These are phyloP conservation scores for Scrobipalpa atriplicella DNA, from an alignment of 2,888 invertebrate genomes.

Conservation along the genomic window DNA sequence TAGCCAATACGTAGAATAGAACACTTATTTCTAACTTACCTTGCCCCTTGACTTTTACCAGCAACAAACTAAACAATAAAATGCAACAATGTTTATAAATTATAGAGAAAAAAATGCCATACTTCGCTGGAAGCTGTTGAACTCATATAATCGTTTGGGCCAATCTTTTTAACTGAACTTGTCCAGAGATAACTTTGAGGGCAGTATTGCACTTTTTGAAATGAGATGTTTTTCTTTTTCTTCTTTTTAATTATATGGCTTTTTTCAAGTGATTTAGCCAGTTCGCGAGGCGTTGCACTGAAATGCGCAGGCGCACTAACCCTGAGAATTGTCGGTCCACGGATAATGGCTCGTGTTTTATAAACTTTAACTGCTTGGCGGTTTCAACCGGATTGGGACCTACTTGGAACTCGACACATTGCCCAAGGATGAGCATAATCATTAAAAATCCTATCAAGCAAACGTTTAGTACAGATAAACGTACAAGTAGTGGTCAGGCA, in stretches of 20 bases:
- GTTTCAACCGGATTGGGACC: conserved; percentile 46
- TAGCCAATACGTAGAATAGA: too few relatives aligned
- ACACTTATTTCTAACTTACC: conserved; percentile 29
- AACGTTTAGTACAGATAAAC: too few relatives aligned
- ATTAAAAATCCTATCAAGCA: too few relatives aligned
- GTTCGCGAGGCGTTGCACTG: not conserved
- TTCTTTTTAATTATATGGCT: too few relatives aligned
- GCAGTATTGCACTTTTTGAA: too few relatives aligned
- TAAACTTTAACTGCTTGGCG: conserved; percentile 49
- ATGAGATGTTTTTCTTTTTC: too few relatives aligned
- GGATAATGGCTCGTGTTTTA: conserved; percentile 56
- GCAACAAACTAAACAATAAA: conserved; percentile 9
- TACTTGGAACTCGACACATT: conserved; percentile 40
- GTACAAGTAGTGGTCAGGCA: too few relatives aligned
- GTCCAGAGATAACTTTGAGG: conserved; percentile 14
- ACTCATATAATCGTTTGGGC: conserved; percentile 58
- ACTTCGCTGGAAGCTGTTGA: conserved; percentile 61
- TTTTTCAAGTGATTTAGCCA: too few relatives aligned
- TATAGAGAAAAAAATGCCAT: conserved; percentile 37
- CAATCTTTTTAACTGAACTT: conserved; percentile 36
- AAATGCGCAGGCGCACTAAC: conserved; percentile 28
- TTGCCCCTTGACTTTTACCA: conserved; percentile 26
- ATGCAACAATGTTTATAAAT: conserved; percentile 12
- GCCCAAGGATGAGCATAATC: conserved; percentile 39
- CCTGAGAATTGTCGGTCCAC: conserved; percentile 32